Evolutionary conservation across 2,888 invertebrate genomes (phyloP).

Genomic region (Tholera decimalis): DNA sequence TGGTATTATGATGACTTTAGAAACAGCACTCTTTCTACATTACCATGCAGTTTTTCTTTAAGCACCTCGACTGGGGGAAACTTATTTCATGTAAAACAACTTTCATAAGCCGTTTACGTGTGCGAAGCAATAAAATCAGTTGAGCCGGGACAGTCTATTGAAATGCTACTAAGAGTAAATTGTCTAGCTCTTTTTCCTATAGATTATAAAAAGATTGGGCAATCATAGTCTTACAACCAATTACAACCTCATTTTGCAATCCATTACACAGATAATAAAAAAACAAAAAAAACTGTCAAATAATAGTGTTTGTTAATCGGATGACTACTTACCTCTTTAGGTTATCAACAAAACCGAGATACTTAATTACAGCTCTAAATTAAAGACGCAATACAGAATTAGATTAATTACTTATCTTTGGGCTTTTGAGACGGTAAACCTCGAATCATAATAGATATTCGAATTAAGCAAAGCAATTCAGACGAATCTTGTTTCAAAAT

Average conservation of each 20-base stretch:
- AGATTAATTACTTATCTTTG: constrained; percentile 17
- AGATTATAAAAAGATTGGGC: no score
- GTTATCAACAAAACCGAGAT: constrained; percentile 10
- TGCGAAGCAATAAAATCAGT: background rate
- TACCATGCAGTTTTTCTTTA: constrained; percentile 20
- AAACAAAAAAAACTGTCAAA: constrained; percentile 21
- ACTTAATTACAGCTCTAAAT: background rate
- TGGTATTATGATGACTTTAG: background rate
- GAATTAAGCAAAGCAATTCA: constrained; percentile 20
- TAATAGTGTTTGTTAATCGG: background rate
- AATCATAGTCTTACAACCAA: background rate
- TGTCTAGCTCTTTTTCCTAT: no score
- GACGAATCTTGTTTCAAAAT: constrained; percentile 66
- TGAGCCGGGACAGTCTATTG: background rate
- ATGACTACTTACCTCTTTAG: background rate
- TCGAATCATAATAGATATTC: background rate
- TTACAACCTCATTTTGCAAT: constrained; percentile 20
- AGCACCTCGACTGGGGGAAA: background rate
- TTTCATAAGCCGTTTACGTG: constrained; percentile 2
- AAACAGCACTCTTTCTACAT: background rate
- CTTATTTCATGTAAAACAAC: background rate
- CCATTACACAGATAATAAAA: background rate
- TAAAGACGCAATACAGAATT: constrained; percentile 9
- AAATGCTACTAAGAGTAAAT: background rate
- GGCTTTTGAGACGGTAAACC: background rate